Evolutionary conservation across 2,797 vertebrate species (phyloP).

Genomic region (Mormyrops attenuatus): DNA sequence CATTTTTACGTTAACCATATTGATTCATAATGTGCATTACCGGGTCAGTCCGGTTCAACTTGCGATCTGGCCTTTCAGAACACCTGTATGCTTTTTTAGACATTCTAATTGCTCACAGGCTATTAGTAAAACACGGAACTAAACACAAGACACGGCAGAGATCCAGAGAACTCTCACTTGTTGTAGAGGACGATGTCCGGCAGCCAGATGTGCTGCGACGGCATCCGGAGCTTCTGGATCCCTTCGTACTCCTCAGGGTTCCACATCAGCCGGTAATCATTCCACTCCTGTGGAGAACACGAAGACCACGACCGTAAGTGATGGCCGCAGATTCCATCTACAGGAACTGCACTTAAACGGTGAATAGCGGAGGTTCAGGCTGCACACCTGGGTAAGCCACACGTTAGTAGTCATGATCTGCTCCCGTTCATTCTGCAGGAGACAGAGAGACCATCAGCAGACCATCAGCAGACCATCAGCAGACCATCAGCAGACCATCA

Average conservation of each 20-base stretch:
- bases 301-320: not conserved
- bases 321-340: not conserved
- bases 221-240: slow-evolving; percentile 68
- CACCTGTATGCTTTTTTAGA: not conserved
- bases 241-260: slow-evolving; percentile 70
- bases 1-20: not conserved
- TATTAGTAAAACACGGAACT: not conserved
- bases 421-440: slow-evolving; percentile 87
- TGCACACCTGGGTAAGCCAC: slow-evolving; percentile 87
- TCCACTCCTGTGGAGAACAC: slow-evolving; percentile 56
- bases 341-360: not conserved
- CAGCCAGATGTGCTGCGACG: slow-evolving; percentile 72
- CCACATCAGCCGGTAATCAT: slow-evolving; percentile 72
- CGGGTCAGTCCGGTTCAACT: not conserved
- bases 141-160: not conserved
- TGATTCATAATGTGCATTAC: not conserved
- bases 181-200: slow-evolving; percentile 76
- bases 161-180: slow-evolving; percentile 54
- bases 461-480: no score
- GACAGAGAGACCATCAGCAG: not conserved
- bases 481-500: no score
- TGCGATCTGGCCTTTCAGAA: not conserved
- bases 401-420: slow-evolving; percentile 98
- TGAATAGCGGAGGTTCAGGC: not conserved
- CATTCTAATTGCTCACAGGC: not conserved